Conservation (phyloP, 1,140 invertebrate species). For the Heliconius hermathena region DNA sequence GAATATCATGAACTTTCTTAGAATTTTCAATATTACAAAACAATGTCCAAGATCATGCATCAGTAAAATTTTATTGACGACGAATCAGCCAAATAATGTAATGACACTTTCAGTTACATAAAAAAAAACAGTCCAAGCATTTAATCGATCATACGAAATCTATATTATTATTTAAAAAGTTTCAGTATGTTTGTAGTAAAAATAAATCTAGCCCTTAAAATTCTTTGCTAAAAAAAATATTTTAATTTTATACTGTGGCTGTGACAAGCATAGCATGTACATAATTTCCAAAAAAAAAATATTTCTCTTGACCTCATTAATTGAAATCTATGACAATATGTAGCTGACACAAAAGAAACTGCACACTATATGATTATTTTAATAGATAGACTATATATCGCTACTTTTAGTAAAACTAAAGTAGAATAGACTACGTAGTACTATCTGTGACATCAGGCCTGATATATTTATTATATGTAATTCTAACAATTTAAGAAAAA, state of each 20-base stretch:
- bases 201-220: background rate
- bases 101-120: too few species aligned
- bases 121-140: background rate
- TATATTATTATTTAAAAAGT: background rate
- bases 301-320: conserved; percentile 15
- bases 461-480: conserved; percentile 1
- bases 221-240: background rate
- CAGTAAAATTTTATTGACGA: background rate
- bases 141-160: background rate
- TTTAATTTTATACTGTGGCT: conserved; percentile 7
- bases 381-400: conserved; percentile 1
- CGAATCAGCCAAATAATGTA: too few species aligned
- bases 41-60: background rate
- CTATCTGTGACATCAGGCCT: background rate
- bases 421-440: background rate
- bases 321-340: conserved; percentile 31
- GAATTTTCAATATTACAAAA: background rate
- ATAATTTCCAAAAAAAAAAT: background rate
- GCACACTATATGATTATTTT: conserved; percentile 1
- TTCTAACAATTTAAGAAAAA: background rate
- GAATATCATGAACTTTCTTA: background rate
- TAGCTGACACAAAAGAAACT: conserved; percentile 5
- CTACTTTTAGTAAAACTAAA: conserved; percentile 11
- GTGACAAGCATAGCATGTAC: conserved; percentile 20
- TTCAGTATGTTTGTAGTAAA: too few species aligned